phyloP scores from a whole-genome alignment of 2,888 invertebrate genomes.

The Dione vanillae region DNA sequence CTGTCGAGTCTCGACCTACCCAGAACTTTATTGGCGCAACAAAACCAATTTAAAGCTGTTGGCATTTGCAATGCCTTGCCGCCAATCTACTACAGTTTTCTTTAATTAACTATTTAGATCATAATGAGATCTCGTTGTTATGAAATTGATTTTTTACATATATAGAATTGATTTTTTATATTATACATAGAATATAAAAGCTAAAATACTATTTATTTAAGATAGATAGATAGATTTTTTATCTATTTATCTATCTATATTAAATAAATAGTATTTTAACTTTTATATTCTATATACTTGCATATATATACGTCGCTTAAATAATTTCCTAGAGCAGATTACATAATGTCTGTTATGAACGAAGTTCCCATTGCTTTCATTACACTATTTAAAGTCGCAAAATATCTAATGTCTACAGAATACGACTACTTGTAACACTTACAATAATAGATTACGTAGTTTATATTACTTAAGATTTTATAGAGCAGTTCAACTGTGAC shows the following conservation, averaged over 20 bases:
- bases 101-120: conserved; percentile 17
- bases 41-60: conserved; percentile 42
- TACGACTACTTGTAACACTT: conserved; percentile 24
- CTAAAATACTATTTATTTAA: no score
- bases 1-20: conserved; percentile 26
- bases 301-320: neutral
- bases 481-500: conserved; percentile 31
- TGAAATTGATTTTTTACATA: neutral
- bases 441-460: conserved; percentile 36
- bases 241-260: no score
- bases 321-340: conserved; percentile 11
- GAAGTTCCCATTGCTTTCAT: conserved; percentile 25
- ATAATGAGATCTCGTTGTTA: conserved; percentile 8
- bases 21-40: conserved; percentile 46
- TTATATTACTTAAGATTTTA: conserved; percentile 34
- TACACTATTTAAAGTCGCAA: conserved; percentile 31
- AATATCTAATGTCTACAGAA: conserved; percentile 34
- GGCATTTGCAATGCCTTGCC: conserved; percentile 48
- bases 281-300: no score
- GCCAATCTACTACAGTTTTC: conserved; percentile 37
- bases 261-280: no score
- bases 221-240: no score
- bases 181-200: no score
- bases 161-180: no score
- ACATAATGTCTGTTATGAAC: conserved; percentile 26